phyloP scores from a whole-genome alignment of 2,888 invertebrate genomes.

The Sinotaia quadrata region DNA sequence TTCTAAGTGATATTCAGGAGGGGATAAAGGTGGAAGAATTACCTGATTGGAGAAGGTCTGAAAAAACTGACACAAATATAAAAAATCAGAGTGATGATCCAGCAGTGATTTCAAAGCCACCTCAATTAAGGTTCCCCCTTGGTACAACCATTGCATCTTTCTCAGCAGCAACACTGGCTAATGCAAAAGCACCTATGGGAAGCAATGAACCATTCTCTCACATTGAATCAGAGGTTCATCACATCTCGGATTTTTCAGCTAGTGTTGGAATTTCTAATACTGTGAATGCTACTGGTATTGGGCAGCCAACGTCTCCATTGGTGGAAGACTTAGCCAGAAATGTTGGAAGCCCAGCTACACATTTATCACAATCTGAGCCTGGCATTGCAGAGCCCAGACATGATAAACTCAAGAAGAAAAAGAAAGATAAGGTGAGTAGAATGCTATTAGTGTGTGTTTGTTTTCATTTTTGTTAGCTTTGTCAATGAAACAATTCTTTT shows the following conservation, averaged over 20 bases:
- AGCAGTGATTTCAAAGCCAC: constrained; percentile 35
- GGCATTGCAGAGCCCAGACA: constrained; percentile 30
- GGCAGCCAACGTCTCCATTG: not conserved
- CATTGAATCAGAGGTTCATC: not conserved
- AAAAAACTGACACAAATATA: not conserved
- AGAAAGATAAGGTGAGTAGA: constrained; percentile 28
- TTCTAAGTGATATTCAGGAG: too few relatives aligned
- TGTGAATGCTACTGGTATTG: constrained; percentile 36
- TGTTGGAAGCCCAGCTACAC: constrained; percentile 11
- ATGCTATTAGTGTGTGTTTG: not conserved
- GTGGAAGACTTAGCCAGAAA: not conserved
- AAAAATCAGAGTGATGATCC: constrained; percentile 5
- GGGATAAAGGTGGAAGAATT: not conserved
- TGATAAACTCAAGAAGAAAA: constrained; percentile 41
- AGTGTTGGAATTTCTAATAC: constrained; percentile 33
- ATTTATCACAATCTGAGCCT: not conserved
- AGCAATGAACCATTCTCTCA: not conserved
- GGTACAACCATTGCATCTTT: not conserved
- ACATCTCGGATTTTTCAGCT: not conserved
- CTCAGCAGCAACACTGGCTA: not conserved
- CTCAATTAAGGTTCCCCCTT: constrained; percentile 32
- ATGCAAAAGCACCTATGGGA: not conserved
- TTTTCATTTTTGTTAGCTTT: not conserved
- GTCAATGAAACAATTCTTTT: not conserved
- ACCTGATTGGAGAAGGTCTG: not conserved